Base-by-base conservation (phyloP, 2,797 vertebrate genomes). In the Gallinago nigripennis region DNA sequence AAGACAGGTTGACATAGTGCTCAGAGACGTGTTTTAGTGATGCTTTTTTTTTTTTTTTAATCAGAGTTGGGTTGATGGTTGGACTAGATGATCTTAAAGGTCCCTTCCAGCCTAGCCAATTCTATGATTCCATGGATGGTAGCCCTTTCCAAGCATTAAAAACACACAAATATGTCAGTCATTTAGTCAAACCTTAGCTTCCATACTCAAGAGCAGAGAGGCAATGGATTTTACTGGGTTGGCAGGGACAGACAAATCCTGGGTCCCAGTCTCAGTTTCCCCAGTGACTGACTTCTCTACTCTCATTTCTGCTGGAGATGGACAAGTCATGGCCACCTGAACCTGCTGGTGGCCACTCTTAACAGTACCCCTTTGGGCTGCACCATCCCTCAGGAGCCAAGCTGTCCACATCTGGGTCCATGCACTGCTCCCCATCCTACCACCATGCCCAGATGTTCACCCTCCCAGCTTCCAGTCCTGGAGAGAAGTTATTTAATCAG, bases 291-390 rank as follows among this genome's bases (percentile, higher is more conserved):
- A 12, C 9, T 33, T 20, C 58, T 79, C 64, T 30, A 7, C 30
- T 33, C 23, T 68, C 9, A 6, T 5, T 80, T 66, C 50, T 71
- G 30, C 28, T 35, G n/a, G 63, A 70, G 30, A 31, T 6, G 25
- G 54, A 9, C 3, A 5, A 43, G 12, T 16, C 8, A 1, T 0
- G 0, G 50, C 48, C 24, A 11, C 10, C 3, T 12, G 19, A 88
- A 19, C 50, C 21, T 35, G 31, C 37, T 50, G 37, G 25, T 17
- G 31, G 11, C 10, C 35, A n/a, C 4, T 2, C 15, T 1, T 39
- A 14, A 16, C 2, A 5, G 35, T 0, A 18, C 39, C 27, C 27
- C 46, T 50, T 14, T 5, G 25, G 19, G 43, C 6, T 2, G 6
- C 50, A 51, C 7, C 3, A 12, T 54, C 23, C 30, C 43, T 64